These are phyloP conservation scores for Dynastes hyllus DNA, from an alignment of 2,888 invertebrate species.

Conservation along the genomic window DNA sequence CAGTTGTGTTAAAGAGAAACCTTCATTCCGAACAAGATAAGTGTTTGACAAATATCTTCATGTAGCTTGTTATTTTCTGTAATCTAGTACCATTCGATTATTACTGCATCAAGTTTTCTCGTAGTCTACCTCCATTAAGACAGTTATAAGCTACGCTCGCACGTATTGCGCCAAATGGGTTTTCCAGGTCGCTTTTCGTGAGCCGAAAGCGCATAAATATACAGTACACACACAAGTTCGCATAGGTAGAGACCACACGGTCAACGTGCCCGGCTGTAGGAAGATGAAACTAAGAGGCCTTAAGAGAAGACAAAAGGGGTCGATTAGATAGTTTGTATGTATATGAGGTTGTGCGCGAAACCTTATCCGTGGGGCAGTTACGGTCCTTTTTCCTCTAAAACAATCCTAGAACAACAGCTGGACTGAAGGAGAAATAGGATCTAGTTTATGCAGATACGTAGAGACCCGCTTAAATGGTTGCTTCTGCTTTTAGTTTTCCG, in stretches of 20 bases:
- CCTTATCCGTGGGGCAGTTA: conserved; percentile 60
- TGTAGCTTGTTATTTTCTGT: no score
- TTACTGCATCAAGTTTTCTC: conserved; percentile 29
- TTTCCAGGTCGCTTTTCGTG: conserved; percentile 60
- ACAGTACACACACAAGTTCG: conserved; percentile 28
- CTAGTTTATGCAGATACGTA: conserved; percentile 69
- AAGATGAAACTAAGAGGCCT: conserved; percentile 57
- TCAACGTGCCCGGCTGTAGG: conserved; percentile 48
- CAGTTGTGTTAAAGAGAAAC: no score
- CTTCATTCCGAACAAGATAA: no score
- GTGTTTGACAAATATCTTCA: no score
- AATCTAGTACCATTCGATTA: no score
- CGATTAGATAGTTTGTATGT: conserved; percentile 70
- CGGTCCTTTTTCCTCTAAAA: conserved; percentile 61
- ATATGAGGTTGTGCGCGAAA: conserved; percentile 60
- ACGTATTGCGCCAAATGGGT: conserved; percentile 62
- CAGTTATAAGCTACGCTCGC: conserved; percentile 45
- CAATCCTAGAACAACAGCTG: conserved; percentile 65
- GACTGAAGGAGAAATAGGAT: conserved; percentile 62
- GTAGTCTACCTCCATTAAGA: conserved; percentile 33
- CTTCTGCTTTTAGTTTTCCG: conserved; percentile 56
- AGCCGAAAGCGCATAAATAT: conserved; percentile 50
- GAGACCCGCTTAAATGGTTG: conserved; percentile 65
- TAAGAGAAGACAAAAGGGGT: conserved; percentile 66
- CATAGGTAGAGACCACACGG: conserved; percentile 38